Evolutionary conservation across 35 echinoderm and acorn worm species (phyloP).

Genomic region (Heliocidaris tuberculata): DNA sequence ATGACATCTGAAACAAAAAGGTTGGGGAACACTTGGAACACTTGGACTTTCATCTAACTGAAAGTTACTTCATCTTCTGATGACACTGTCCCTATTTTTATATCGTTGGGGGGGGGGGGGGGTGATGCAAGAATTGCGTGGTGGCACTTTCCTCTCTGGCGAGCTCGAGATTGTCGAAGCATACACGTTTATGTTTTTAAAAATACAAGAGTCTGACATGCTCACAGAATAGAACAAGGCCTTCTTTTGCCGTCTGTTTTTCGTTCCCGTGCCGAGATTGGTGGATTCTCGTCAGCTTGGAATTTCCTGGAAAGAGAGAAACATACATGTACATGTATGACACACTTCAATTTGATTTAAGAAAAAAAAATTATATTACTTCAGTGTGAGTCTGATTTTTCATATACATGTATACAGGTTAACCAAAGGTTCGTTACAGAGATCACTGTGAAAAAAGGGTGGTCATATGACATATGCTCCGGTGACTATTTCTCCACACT

Average conservation of each 20-base stretch:
- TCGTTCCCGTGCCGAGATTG: conserved; percentile 15
- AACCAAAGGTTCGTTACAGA: too few species aligned
- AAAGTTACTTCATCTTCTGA: not conserved
- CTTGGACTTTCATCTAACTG: not conserved
- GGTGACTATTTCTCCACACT: too few species aligned
- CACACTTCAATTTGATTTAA: too few species aligned
- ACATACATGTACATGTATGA: too few species aligned
- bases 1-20: too few species aligned
- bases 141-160: not conserved
- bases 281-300: conserved; percentile 85
- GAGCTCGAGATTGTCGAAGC: not conserved
- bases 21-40: too few species aligned
- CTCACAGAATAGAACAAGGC: not conserved
- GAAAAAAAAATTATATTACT: too few species aligned
- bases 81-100: too few species aligned
- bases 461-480: too few species aligned
- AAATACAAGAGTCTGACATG: not conserved
- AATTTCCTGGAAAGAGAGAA: conserved; percentile 68
- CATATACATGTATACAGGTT: too few species aligned
- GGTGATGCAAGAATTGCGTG: not conserved
- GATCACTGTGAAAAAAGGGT: too few species aligned
- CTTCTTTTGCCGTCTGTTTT: not conserved
- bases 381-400: not conserved
- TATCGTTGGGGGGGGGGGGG: not conserved
- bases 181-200: not conserved